A percentile compares a stretch with the other conserved stretches of the same genome.
Conservation (phyloP, 2,113 vertebrate species). For the Odobenus rosmarus region DNA sequence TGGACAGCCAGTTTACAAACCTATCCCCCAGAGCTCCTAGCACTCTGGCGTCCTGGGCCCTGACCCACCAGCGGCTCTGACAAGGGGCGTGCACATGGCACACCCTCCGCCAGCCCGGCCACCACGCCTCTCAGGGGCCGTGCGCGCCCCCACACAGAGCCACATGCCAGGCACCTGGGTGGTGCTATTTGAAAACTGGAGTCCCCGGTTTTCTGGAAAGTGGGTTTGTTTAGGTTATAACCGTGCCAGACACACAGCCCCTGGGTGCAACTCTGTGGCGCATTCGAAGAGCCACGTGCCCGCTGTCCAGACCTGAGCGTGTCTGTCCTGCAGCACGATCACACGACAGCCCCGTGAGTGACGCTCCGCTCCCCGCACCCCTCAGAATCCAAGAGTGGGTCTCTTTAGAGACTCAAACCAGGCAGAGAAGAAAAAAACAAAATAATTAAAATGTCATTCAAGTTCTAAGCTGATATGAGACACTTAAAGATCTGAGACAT, state of each 20-base stretch:
- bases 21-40: neutral
- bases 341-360: neutral
- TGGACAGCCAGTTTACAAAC: no score
- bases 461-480: slow-evolving; percentile 82
- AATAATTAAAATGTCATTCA: slow-evolving; percentile 89
- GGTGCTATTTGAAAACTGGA: neutral
- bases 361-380: neutral
- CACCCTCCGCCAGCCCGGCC: neutral
- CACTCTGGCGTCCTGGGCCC: neutral
- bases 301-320: rapidly evolving
- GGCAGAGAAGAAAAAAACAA: slow-evolving; percentile 69
- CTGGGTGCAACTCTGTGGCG: rapidly evolving
- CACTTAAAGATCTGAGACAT: slow-evolving; percentile 83
- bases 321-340: neutral
- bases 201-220: neutral
- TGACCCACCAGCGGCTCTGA: neutral
- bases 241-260: no score
- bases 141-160: rapidly evolving
- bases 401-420: slow-evolving; percentile 79
- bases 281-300: neutral
- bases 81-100: no score
- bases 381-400: slow-evolving; percentile 33
- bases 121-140: neutral
- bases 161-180: rapidly evolving
- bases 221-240: neutral